Evolutionary conservation across 2,888 invertebrate species (phyloP), one percentile per base, ranked within the genome.

Genomic region (Drosophila kuntzei): DNA sequence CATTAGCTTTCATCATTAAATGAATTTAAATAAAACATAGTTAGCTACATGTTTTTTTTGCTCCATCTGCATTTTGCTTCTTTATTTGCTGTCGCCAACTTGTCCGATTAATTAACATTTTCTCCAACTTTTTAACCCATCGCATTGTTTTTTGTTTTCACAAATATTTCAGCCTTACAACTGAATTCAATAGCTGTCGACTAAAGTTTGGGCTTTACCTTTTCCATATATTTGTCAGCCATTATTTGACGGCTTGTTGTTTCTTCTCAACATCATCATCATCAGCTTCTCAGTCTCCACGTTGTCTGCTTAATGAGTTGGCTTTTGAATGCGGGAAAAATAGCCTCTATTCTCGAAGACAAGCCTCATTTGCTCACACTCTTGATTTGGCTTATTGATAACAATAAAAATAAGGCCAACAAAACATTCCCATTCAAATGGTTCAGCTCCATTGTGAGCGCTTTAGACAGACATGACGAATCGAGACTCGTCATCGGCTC

Each of bases 331-430:
- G 49, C 59, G 14, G 37, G 29, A 55, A 29, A 41, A 66, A 64
- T 34, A 57, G 61, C 60, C 41, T 54, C 34, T 36, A 29, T 59
- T 29, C 43, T 32, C 34, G 36, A 27, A 34, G 65, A 49, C 49
- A 44, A 58, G 6, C 32, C 37, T 39, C 36, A 12, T 4, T 12
- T 20, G 7, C 53, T 20, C 53, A 18, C 25, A 5, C 25, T 8
- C 43, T 22, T 18, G 59, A 51, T 44, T 37, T 80, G 66, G 69
- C 78, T 73, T 80, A 79, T 79, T 79, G 78, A 70, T 68, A 80
- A 77, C 77, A 78, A 80, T 80, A 72, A 69, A 77, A 72, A 77
- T 59, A 18, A 20, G 53, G 71, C 39, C 79, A 76, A 65, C 53
- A 78, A 76, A 57, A 63, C 65, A 71, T 62, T 62, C 61, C 29